Base-by-base conservation (phyloP, 1,140 invertebrate genomes). In the Brachystomella parvula region DNA sequence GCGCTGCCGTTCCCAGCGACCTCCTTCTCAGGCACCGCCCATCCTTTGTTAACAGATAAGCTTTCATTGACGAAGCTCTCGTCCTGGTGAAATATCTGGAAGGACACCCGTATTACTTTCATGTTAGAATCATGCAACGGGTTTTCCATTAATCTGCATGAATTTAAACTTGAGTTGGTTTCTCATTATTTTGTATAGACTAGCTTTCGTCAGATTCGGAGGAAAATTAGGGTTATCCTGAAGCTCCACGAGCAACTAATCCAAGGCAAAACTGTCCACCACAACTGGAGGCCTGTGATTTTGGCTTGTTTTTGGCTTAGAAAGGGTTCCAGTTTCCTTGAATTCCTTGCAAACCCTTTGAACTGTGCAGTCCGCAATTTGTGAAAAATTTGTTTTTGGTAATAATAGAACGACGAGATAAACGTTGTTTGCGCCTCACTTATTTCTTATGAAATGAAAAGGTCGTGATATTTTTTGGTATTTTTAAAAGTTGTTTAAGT, bases 121-220 rank as follows among this genome's bases (percentile, higher is more conserved):
- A 3, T 24, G 17, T 6, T 3, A 15, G 3, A n/a, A 6, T 3
- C 3, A 53, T 49, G 61, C 19, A 9, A 63, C 61, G 28, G 39
- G 47, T 28, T 63, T 63, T 47, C 61, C 61, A 3, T 63, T 17
- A 29, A 53, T 29, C 30, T 63, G 47, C 2, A 3, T 44, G 9
- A 24, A 63, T 30, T 63, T 63, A 17, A 63, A 47, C 26, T 63
- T 63, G 19, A 63, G 61, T n/a, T 47, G 39, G 3, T 29, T 2
- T 29, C 30, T 47, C 44, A 49, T 63, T 47, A 63, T 33, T 9
- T 29, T 47, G 3, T 26, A 17, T 26, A 63, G 44, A 3, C 39
- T 63, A 19, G 39, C 3, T 33, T 26, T 47, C 2, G 12, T 26
- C 61, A 63, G 47, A 12, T 29, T 3, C 12, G 61, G 61, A n/a